phyloP scores from a whole-genome alignment of 2,113 vertebrate species.

The Xenopus borealis region DNA sequence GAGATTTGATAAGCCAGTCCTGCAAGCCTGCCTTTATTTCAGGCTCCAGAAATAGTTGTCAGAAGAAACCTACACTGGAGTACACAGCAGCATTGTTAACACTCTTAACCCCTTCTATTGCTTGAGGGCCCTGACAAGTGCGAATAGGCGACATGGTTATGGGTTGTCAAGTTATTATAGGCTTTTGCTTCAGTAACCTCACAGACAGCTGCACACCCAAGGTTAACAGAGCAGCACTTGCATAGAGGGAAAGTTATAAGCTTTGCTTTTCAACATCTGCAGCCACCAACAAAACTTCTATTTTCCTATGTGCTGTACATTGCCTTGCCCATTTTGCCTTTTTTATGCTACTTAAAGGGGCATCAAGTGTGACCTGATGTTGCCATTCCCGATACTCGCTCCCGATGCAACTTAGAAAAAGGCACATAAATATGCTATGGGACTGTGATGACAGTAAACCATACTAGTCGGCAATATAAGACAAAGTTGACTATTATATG shows the following conservation, averaged over 20 bases:
- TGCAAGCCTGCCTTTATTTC: slow-evolving; percentile 19
- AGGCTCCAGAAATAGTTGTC: slow-evolving; percentile 20
- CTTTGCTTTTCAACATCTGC: neutral
- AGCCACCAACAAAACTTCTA: neutral
- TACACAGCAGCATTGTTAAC: slow-evolving; percentile 20
- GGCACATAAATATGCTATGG: no score
- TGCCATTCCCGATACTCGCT: no score
- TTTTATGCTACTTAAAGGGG: neutral
- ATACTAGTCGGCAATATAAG: no score
- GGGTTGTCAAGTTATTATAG: slow-evolving; percentile 27
- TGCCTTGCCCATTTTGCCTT: neutral
- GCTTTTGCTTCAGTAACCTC: slow-evolving; percentile 28
- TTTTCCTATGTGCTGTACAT: no score
- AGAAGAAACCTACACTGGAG: slow-evolving; percentile 1
- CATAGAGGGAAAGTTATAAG: neutral
- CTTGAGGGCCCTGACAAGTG: slow-evolving; percentile 14
- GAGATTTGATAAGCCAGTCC: slow-evolving; percentile 26
- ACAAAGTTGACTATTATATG: no score
- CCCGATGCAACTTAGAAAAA: no score
- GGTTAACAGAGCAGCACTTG: neutral
- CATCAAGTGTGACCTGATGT: no score
- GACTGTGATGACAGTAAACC: no score
- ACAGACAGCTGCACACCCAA: slow-evolving; percentile 19
- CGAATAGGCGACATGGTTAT: slow-evolving; percentile 19
- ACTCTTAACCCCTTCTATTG: slow-evolving; percentile 16